Percentiles rank a stretch among this genome's conserved stretches.
These are phyloP conservation scores for Gnathonemus echidnorhynchus DNA, from an alignment of 2,113 vertebrate species.

Conservation along the genomic window DNA sequence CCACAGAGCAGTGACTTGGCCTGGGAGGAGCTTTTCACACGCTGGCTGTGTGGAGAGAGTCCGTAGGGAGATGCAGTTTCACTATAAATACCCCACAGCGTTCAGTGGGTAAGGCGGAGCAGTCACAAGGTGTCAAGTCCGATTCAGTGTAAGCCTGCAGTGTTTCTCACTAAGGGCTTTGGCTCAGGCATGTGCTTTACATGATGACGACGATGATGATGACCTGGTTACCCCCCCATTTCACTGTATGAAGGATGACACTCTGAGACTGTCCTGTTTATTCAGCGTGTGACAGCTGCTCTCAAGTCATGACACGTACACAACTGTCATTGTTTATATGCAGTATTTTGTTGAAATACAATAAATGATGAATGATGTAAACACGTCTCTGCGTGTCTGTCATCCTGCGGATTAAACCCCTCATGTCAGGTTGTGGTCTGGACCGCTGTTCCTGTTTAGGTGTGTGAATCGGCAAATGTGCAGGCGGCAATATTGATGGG, in stretches of 20 bases:
- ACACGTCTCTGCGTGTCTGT: neutral
- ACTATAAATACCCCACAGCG: neutral
- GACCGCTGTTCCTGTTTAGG: neutral
- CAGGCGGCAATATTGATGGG: neutral
- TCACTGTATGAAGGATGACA: neutral
- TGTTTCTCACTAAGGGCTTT: neutral
- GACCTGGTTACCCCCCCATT: neutral
- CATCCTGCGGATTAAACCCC: neutral
- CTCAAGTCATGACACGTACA: neutral
- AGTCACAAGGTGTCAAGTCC: slow-evolving; percentile 52
- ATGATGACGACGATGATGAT: neutral
- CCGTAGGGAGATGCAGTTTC: neutral
- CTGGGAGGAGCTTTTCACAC: neutral
- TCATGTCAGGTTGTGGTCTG: neutral
- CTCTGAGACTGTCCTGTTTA: neutral
- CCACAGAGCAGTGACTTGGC: slow-evolving; percentile 13
- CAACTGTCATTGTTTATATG: neutral
- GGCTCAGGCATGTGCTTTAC: slow-evolving; percentile 1
- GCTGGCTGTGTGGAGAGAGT: neutral
- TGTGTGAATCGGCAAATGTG: neutral
- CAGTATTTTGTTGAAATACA: neutral
- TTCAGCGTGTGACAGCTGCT: neutral
- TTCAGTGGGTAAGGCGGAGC: neutral
- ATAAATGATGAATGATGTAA: neutral
- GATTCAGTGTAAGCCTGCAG: slow-evolving; percentile 31